Evolutionary conservation across 2,888 invertebrate genomes (phyloP).

Genomic region (Barypeithes pellucidus): DNA sequence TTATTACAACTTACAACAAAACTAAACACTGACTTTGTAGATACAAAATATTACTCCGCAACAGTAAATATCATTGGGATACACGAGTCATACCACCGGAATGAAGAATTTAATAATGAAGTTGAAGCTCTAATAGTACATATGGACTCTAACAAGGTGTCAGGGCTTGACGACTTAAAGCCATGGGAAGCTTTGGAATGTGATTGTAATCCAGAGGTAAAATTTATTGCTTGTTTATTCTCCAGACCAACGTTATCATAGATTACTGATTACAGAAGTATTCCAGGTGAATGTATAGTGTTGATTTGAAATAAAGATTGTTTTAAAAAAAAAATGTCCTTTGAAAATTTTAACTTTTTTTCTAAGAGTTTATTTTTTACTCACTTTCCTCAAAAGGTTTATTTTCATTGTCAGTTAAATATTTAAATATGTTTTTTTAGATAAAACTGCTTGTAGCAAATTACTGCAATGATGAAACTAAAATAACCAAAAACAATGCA

Average conservation of each 20-base stretch:
- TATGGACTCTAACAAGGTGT: conserved; percentile 75
- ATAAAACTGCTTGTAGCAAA: conserved; percentile 74
- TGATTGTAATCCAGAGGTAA: conserved; percentile 71
- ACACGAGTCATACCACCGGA: conserved; percentile 70
- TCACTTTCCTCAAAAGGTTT: too few relatives aligned
- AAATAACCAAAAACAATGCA: conserved; percentile 69
- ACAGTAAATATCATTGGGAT: conserved; percentile 75
- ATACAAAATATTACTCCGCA: conserved; percentile 83
- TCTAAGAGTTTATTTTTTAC: too few relatives aligned
- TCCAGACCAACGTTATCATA: too few relatives aligned
- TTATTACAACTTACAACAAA: background rate
- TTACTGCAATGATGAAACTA: conserved; percentile 69
- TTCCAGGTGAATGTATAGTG: too few relatives aligned
- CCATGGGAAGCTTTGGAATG: conserved; percentile 64
- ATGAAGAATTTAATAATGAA: conserved; percentile 69
- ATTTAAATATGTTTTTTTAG: too few relatives aligned
- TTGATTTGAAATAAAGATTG: too few relatives aligned
- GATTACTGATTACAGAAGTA: too few relatives aligned
- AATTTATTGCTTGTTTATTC: too few relatives aligned
- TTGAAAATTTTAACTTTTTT: too few relatives aligned
- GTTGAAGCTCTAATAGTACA: conserved; percentile 78
- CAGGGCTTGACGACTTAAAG: conserved; percentile 67
- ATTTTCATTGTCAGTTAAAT: too few relatives aligned
- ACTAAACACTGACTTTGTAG: conserved; percentile 56
- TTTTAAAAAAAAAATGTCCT: too few relatives aligned